Evolutionary conservation across 2,113 vertebrate species (phyloP).

Genomic region (Saimiri boliviensis): DNA sequence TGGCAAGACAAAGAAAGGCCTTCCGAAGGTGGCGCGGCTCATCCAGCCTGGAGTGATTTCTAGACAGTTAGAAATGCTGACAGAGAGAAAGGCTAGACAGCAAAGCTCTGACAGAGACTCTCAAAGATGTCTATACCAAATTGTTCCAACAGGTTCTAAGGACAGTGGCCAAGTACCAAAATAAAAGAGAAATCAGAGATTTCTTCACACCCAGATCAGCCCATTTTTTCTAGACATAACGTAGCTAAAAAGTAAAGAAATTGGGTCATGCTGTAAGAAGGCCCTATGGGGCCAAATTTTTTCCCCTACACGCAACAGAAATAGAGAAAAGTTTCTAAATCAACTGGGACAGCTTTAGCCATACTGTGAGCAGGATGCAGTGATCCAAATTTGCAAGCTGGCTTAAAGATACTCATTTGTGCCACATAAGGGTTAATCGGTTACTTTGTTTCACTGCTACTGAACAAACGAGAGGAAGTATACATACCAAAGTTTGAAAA

Average conservation of each 20-base stretch:
- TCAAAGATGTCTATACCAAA: neutral
- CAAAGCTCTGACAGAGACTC: neutral
- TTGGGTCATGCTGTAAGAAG: neutral
- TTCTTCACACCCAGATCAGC: neutral
- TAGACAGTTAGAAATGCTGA: neutral
- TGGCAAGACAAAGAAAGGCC: neutral
- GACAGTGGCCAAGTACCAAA: neutral
- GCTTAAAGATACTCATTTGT: neutral
- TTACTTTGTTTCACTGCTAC: neutral
- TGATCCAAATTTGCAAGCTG: neutral
- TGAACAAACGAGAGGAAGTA: neutral
- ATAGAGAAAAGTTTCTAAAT: neutral
- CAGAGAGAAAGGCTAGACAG: neutral
- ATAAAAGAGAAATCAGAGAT: neutral
- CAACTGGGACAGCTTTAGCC: neutral
- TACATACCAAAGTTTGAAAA: neutral
- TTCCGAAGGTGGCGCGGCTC: neutral
- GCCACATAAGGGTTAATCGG: accelerated
- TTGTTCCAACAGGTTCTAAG: neutral
- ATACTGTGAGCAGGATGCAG: accelerated
- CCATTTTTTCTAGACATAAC: neutral
- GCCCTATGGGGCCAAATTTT: neutral
- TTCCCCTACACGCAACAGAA: neutral
- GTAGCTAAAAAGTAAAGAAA: neutral
- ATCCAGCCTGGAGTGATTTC: neutral